phyloP scores from a whole-genome alignment of 2,113 vertebrate species.

The Campylorhamphus procurvoides region DNA sequence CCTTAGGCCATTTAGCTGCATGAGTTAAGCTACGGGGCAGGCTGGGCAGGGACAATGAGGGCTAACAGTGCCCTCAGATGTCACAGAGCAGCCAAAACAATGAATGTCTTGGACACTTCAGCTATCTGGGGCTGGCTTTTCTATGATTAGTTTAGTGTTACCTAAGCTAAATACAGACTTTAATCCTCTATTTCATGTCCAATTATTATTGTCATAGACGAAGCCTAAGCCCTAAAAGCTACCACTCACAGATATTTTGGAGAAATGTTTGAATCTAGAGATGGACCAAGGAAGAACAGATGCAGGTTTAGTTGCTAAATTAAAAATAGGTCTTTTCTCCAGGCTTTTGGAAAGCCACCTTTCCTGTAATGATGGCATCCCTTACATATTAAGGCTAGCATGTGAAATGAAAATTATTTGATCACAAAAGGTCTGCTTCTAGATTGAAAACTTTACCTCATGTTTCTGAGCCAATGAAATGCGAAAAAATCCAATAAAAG shows the following conservation, averaged over 20 bases:
- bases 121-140: background rate
- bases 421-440: background rate
- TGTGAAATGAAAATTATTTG: background rate
- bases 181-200: background rate
- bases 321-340: background rate
- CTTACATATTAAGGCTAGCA: background rate
- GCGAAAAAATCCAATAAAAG: background rate
- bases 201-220: background rate
- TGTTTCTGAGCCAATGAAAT: background rate
- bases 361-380: background rate
- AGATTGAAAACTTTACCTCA: background rate
- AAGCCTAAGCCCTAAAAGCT: background rate
- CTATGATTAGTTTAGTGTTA: background rate
- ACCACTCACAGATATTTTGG: background rate
- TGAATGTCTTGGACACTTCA: background rate
- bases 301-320: background rate
- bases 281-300: background rate
- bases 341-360: background rate
- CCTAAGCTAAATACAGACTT: background rate
- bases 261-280: background rate
- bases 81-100: background rate
- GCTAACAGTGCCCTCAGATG: background rate
- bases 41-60: background rate
- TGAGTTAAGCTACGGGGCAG: accelerated
- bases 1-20: background rate